Evolutionary conservation across 92 coral and sea anemone species (phyloP), one percentile per base, ranked within the genome.

Genomic region (Phenganax stokvisi): DNA sequence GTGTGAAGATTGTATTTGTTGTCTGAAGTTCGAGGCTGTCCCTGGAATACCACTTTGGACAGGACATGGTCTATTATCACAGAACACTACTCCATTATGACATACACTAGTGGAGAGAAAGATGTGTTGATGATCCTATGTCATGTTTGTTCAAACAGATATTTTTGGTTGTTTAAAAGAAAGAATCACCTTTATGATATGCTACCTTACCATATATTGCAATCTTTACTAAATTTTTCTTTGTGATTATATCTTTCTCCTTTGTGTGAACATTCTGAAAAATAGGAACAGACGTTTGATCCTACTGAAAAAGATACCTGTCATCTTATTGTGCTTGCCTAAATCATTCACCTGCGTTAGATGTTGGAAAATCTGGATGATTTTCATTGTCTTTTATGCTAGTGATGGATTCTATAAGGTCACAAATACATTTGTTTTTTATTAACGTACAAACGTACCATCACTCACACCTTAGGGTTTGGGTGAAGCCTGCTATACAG

Each of bases 51-150:
- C 73, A 9, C 31, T 68, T 68, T 29, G 15, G 73, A 68, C 15
- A 51, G 73, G 73, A 29, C 73, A 68, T 10, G 53, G 73, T 37
- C 30, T 51, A 8, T 37, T 68, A 20, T 37, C 54, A 53, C 73
- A 68, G 73, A 68, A 68, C 29, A 68, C 73, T 8, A 68, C 73
- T 30, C 73, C 73, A 37, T 68, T 29, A 12, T 68, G 73, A 68
- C 73, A 68, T 53, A 68, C 73, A 28, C 73, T 68, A 29, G 73
- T 11, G 16, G 13, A 68, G 73, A 68, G 12, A 68, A 20, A 68
- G 47, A 37, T 37, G 5, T 5, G 47, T 37, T 37, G 47, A 37
- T 37, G 47, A 37, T 37, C 47, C 47, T 37, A 37, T 37, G 47
- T 5, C 47, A 37, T 37, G 5, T 37, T 37, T 37, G 47, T 37